These are phyloP conservation scores for Drosophila testacea DNA, from an alignment of 2,888 invertebrate species.

Conservation along the genomic window DNA sequence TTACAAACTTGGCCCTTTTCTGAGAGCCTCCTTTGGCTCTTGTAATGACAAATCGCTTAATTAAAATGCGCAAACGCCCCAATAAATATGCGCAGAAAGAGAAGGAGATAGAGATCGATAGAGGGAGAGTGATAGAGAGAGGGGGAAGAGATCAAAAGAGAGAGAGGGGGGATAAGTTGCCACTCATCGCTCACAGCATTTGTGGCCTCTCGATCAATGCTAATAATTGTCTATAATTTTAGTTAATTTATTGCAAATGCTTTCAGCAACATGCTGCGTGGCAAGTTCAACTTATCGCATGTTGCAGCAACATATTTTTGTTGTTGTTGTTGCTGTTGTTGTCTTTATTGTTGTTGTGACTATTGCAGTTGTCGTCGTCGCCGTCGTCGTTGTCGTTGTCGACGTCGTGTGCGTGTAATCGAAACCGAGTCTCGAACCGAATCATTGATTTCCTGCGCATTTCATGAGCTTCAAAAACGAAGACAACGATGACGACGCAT, in stretches of 20 bases:
- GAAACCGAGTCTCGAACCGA: conserved; percentile 79
- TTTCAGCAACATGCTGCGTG: conserved; percentile 75
- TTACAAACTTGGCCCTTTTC: conserved; percentile 25
- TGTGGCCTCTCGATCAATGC: conserved; percentile 58
- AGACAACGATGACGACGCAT: conserved; percentile 62
- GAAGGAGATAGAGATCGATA: background rate
- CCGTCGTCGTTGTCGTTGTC: conserved; percentile 20
- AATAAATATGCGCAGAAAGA: conserved; percentile 69
- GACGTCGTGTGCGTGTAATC: conserved; percentile 75
- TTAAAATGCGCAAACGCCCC: conserved; percentile 78
- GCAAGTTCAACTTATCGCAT: conserved; percentile 44
- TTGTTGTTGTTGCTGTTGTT: conserved; percentile 15
- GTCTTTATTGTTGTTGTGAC: conserved; percentile 15
- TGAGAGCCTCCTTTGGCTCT: conserved; percentile 25
- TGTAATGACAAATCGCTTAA: conserved; percentile 79
- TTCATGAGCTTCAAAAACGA: conserved; percentile 72
- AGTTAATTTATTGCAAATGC: conserved; percentile 80
- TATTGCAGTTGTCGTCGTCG: conserved; percentile 18
- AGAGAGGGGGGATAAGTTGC: conserved; percentile 23
- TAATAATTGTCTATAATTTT: conserved; percentile 80
- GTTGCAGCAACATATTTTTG: conserved; percentile 67
- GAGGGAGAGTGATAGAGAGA: background rate
- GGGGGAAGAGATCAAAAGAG: background rate
- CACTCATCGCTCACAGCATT: conserved; percentile 49
- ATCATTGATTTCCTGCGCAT: conserved; percentile 83